phyloP scores from a whole-genome alignment of 2,113 vertebrate species.

The Archilochus colubris region DNA sequence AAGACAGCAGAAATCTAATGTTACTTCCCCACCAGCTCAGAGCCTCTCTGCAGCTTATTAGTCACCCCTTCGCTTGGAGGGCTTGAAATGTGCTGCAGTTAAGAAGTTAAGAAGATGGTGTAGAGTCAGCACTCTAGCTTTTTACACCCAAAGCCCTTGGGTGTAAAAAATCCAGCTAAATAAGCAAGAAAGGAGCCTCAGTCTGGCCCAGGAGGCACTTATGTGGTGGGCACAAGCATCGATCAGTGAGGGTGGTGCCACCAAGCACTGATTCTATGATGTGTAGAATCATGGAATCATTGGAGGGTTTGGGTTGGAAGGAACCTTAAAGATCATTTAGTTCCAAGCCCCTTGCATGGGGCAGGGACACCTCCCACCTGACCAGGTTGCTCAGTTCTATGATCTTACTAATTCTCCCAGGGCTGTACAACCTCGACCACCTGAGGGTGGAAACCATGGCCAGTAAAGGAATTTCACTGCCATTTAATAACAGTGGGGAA shows the following conservation, averaged over 20 bases:
- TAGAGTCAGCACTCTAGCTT: not conserved
- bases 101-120: not conserved
- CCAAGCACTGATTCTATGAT: accelerated
- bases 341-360: too few relatives aligned
- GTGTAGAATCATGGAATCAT: too few relatives aligned
- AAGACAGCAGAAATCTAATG: slow-evolving; percentile 40
- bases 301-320: too few relatives aligned
- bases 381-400: too few relatives aligned
- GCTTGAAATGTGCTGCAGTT: not conserved
- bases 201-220: not conserved
- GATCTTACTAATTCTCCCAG: not conserved
- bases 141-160: not conserved
- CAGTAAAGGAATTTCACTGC: not conserved
- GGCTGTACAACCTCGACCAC: accelerated
- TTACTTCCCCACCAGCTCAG: slow-evolving; percentile 10
- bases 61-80: not conserved
- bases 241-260: not conserved
- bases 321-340: too few relatives aligned
- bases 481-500: not conserved
- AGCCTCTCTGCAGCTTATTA: slow-evolving; percentile 1
- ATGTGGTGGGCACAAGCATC: accelerated
- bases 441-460: accelerated
- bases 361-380: too few relatives aligned
- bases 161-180: not conserved
- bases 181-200: not conserved